Evolutionary conservation across 2,888 invertebrate genomes (phyloP).

Genomic region (Lycocerus yunnanus): DNA sequence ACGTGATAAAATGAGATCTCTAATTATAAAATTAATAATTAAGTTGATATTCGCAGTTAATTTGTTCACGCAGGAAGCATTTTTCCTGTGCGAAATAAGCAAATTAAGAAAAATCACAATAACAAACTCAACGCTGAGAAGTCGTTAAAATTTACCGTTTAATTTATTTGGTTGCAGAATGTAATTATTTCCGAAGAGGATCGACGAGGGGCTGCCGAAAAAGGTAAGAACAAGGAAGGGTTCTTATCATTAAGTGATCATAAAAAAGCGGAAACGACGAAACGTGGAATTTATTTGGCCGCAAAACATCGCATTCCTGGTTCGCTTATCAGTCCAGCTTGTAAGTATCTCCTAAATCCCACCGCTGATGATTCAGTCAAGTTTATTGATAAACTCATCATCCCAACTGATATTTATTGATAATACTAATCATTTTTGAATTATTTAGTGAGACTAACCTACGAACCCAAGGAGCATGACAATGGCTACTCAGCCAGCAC

Average conservation of each 20-base stretch:
- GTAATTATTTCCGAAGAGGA: conserved; percentile 41
- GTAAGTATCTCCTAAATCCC: background rate
- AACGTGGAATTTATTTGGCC: background rate
- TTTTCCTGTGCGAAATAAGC: background rate
- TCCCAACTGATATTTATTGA: too few species aligned
- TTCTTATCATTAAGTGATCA: background rate
- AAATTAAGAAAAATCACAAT: background rate
- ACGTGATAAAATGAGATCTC: background rate
- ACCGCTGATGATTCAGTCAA: background rate
- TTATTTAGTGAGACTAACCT: background rate
- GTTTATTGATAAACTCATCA: too few species aligned
- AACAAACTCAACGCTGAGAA: background rate
- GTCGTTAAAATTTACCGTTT: background rate
- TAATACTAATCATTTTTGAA: background rate
- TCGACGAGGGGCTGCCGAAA: conserved; percentile 35
- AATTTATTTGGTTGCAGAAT: conserved; percentile 33
- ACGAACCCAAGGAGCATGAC: background rate
- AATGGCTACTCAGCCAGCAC: background rate
- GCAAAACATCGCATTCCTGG: background rate
- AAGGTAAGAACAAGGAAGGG: background rate
- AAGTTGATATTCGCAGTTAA: background rate
- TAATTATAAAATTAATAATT: background rate
- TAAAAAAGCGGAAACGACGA: background rate
- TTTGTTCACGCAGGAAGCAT: background rate
- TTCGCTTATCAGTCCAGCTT: background rate